Evolutionary conservation across 2,888 invertebrate genomes (phyloP), one percentile per base, ranked within the genome.

Genomic region (Folsomia manolachei): DNA sequence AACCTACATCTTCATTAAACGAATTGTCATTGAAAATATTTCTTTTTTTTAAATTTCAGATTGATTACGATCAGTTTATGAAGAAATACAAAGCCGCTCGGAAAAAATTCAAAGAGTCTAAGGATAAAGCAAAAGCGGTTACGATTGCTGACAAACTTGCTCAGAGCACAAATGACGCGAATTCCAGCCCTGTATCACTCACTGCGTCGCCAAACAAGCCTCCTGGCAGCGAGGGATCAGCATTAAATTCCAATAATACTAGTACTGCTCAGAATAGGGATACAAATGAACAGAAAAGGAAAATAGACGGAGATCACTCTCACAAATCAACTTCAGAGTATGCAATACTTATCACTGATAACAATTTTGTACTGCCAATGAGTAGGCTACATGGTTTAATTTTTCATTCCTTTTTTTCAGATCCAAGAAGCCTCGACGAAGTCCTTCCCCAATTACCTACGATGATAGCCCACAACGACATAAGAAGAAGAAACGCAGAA

Each of bases 1-100:
- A 14, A 56, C 7, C n/a, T 14, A 19, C 18, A 27, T 66, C 24
- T 67, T 7, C 19, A 27, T 61, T 71, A 39, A 70, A 53, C 60
- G 27, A 71, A 19, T 51, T 51, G 14, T 14, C 63, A 62, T 62
- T 27, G 27, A 64, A 25, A 4, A 21, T n/a, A 19, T 63, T 24
- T 51, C 63, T 65, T 62, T 71, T 75, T 63, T 26, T 19, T 27
- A 18, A 11, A 7, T 63, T 63, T 7, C 63, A 88, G 88, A 88
- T 90, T 7, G 89, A 90, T 82, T 87, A 89, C 1, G 93, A 93
- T 76, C 86, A 88, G 61, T 83, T 93, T 68, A 93, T 93, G 81
- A 88, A 88, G 63, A 88, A 89, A 66, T 90, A 93, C 0, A 91
- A 91, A 69, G 89, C 90, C 81, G 84, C 92, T 1, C 88, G 89